A percentile compares a stretch with the other conserved stretches of the same genome.
These are phyloP conservation scores for Drosophila lacertosa DNA, from an alignment of 1,140 invertebrate species.

Conservation along the genomic window DNA sequence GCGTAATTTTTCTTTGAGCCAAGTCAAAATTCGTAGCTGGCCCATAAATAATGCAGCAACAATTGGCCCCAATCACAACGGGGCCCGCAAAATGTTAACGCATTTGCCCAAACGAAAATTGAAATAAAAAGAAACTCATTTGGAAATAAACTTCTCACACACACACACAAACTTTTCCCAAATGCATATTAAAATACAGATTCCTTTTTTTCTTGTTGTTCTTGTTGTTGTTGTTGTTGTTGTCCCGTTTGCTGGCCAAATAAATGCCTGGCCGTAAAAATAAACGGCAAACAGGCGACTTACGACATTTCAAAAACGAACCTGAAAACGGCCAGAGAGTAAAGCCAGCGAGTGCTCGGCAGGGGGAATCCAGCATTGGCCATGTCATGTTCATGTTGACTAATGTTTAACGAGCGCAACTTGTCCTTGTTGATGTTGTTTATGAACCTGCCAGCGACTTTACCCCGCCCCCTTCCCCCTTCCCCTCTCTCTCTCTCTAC, in stretches of 20 bases:
- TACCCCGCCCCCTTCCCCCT: not conserved
- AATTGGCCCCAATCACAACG: slow-evolving; percentile 56
- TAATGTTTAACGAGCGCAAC: slow-evolving; percentile 74
- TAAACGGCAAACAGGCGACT: slow-evolving; percentile 76
- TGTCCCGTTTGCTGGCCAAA: slow-evolving; percentile 64
- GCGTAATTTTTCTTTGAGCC: slow-evolving; percentile 67
- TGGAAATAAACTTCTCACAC: slow-evolving; percentile 13
- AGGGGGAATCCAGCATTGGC: slow-evolving; percentile 17
- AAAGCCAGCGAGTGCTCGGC: not conserved
- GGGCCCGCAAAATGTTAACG: slow-evolving; percentile 60
- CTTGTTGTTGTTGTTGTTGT: too few species aligned
- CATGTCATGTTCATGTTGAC: slow-evolving; percentile 74
- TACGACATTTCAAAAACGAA: slow-evolving; percentile 58
- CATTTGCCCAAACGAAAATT: slow-evolving; percentile 67
- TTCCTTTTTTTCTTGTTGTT: not conserved
- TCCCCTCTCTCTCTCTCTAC: not conserved
- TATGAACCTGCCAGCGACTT: slow-evolving; percentile 62
- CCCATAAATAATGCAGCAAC: slow-evolving; percentile 63
- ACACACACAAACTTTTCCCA: slow-evolving; percentile 67
- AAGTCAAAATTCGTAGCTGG: slow-evolving; percentile 60
- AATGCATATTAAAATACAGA: slow-evolving; percentile 82
- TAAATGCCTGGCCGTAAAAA: slow-evolving; percentile 76
- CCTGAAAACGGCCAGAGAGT: slow-evolving; percentile 40
- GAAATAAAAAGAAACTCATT: slow-evolving; percentile 75
- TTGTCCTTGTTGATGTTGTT: slow-evolving; percentile 80